Base-by-base conservation (phyloP, 2,797 vertebrate species). In the Peromyscus eremicus region DNA sequence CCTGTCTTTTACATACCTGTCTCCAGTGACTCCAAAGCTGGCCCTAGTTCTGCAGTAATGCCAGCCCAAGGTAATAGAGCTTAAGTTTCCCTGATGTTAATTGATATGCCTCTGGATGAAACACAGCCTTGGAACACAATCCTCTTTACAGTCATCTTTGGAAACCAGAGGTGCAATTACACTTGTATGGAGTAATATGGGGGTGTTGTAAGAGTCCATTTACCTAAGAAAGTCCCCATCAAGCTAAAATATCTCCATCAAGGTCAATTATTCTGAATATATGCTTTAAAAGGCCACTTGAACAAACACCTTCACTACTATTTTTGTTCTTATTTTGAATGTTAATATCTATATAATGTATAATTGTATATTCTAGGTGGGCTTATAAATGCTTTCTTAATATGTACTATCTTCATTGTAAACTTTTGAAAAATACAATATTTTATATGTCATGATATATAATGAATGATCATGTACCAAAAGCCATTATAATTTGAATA, bases 401-500 rank as follows among this genome's bases (percentile, higher is more conserved):
- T 92, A 89, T 60, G 23, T 92, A 46, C 7, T 70, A 93, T 57
- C 40, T 29, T 79, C 55, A 87, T 21, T 79, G 25, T 77, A 86
- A 92, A 79, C 77, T 94, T 79, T 25, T 40, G 46, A 21, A 29
- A 46, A 94, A 91, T 75, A 43, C 5, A 52, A 8, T 82, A 32
- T 88, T 95, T 93, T 92, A 34, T 96, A 66, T 91, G 9, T 71
- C 2, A 57, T 57, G 55, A 17, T 57, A 57, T 16, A 57, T 17
- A 82, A 85, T 89, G 8, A 52, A 19, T 55, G 73, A 76, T 91
- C 3, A 19, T 70, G 17, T 90, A 55, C 86, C 87, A 52, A 79
- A 81, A 40, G 11, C 64, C 87, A 91, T 6, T 46, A 13, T 57
- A 70, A 91, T 87, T 95, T 89, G 92, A 62, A 77, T 85, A 86